Base-by-base conservation (phyloP, 2,113 vertebrate species). In the Plotosus lineatus region DNA sequence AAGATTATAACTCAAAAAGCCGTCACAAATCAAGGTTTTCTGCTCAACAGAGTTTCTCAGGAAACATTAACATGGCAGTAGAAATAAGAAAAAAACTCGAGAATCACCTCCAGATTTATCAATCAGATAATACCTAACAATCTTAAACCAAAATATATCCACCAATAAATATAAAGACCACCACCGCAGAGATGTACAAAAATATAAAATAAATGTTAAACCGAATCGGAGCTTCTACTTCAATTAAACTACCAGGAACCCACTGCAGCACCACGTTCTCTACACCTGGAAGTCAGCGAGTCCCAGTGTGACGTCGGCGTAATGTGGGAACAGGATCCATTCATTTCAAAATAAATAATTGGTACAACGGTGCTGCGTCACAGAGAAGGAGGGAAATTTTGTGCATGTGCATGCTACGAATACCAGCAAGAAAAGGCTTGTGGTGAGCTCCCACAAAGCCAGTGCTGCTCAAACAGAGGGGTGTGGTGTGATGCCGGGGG, bases 101-200 rank as follows among this genome's bases (percentile, higher is more conserved):
- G 21, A 36, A 36, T 31, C 3, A 11, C 6, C 14, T 17, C 58
- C 23, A 3, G 3, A n/a, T 44, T 66, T 26, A 44, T 6, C n/a
- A 0, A 42, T 11, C 21, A 68, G 12, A n/a, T 66, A 40, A 66
- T 38, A 33, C 6, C 2, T 7, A 6, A 61, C 14, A 65, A 23
- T 42, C 65, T 26, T 14, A 44, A 63, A 63, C 12, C 38, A 44
- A 6, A 36, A 74, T 48, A 23, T 21, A 36, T n/a, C 38, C 33
- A 21, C 31, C 61, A 33, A 23, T 31, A 46, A 44, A 77, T 33
- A 11, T 1, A 61, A n/a, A 61, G 23, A 76, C 12, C 21, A 26
- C 48, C 65, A 51, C 11, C n/a, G 23, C 15, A 40, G 53, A 63
- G 31, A 78, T 48, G 14, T 53, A 40, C 31, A 78, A 78, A 78